phyloP scores from a whole-genome alignment of 2,888 invertebrate genomes.

The Acronicta psi region DNA sequence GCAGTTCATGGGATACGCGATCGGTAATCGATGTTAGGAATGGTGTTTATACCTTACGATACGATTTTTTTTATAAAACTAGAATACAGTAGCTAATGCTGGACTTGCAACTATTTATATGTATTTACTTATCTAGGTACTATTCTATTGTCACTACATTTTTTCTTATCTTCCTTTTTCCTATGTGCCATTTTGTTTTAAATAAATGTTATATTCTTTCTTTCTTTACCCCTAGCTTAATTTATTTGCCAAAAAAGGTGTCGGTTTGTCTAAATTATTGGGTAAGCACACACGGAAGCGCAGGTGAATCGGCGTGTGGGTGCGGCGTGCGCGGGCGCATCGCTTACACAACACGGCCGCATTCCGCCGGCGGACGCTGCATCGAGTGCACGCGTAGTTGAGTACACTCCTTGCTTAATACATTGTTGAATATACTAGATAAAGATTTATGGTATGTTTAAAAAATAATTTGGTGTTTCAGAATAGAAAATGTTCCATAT shows the following conservation, averaged over 20 bases:
- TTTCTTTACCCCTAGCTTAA: not conserved
- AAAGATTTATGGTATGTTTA: not conserved
- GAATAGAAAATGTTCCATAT: not conserved
- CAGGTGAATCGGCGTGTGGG: slow-evolving; percentile 74
- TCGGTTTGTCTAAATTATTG: slow-evolving; percentile 54
- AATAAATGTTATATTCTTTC: too few species aligned
- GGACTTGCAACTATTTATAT: too few species aligned
- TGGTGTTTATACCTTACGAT: slow-evolving; percentile 11
- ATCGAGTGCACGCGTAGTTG: slow-evolving; percentile 58
- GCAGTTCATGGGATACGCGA: slow-evolving; percentile 54
- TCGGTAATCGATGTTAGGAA: slow-evolving; percentile 22
- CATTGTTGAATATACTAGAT: slow-evolving; percentile 18
- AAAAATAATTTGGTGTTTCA: not conserved
- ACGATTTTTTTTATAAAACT: not conserved
- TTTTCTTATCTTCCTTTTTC: too few species aligned
- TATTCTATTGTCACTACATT: too few species aligned
- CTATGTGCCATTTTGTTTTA: too few species aligned
- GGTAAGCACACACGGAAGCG: slow-evolving; percentile 70
- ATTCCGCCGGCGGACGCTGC: slow-evolving; percentile 69
- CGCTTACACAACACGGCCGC: slow-evolving; percentile 77
- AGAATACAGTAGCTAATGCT: too few species aligned
- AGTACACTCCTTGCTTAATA: slow-evolving; percentile 1
- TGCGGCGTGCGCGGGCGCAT: slow-evolving; percentile 71
- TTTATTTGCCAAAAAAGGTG: slow-evolving; percentile 25
- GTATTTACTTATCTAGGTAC: too few species aligned